Conservation (phyloP, 2,888 invertebrate genomes). For the Dioctria rufipes region DNA sequence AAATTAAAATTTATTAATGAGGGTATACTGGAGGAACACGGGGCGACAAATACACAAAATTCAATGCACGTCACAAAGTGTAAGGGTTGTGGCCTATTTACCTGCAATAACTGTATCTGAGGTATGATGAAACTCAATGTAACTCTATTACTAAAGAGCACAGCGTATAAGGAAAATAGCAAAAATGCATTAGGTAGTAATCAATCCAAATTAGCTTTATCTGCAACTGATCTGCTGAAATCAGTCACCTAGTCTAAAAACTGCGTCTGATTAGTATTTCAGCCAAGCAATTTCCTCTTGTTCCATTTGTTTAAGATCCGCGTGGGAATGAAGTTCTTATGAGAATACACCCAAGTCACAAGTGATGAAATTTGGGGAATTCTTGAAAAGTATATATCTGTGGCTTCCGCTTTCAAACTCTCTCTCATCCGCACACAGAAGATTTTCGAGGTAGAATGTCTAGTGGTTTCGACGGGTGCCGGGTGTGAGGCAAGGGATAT, state of each 20-base stretch:
- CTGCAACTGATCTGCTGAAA: not conserved
- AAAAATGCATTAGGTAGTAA: constrained; percentile 4
- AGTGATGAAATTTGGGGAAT: constrained; percentile 32
- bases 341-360: not conserved
- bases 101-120: constrained; percentile 14
- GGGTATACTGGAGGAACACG: not conserved
- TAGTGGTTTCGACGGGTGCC: constrained; percentile 11
- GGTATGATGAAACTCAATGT: constrained; percentile 8
- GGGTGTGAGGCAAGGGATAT: not conserved
- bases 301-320: not conserved
- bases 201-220: constrained; percentile 28
- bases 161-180: not conserved
- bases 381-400: constrained; percentile 14
- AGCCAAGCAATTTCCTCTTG: no score
- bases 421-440: constrained; percentile 35
- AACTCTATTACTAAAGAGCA: not conserved
- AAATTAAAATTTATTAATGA: constrained; percentile 56
- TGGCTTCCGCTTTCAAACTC: constrained; percentile 42
- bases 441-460: constrained; percentile 14
- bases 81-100: constrained; percentile 31
- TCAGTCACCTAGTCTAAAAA: not conserved
- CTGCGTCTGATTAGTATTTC: not conserved
- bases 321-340: constrained; percentile 24
- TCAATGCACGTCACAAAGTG: constrained; percentile 48
- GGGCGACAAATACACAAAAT: constrained; percentile 41